These are phyloP conservation scores for Drosophila fungiperda DNA, from an alignment of 2,888 invertebrate species.

Conservation along the genomic window DNA sequence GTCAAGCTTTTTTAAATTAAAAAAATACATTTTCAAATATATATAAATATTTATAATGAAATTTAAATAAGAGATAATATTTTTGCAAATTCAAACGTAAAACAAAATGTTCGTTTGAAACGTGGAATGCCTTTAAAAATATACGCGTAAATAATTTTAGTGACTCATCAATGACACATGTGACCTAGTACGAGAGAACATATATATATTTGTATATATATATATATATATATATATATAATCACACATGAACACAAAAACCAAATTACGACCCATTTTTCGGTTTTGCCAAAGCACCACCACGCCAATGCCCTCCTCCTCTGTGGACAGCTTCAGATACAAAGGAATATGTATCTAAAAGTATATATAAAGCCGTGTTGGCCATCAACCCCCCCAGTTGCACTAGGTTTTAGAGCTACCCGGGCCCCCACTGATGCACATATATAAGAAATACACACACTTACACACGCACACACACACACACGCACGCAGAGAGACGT, in stretches of 20 bases:
- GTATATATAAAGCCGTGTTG: slow-evolving; percentile 19
- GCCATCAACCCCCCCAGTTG: slow-evolving; percentile 12
- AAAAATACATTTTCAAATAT: not conserved
- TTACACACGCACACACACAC: slow-evolving; percentile 26
- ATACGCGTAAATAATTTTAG: slow-evolving; percentile 25
- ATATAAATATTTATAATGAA: not conserved
- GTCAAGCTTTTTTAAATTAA: not conserved
- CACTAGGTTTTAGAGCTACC: slow-evolving; percentile 12
- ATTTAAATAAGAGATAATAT: not conserved
- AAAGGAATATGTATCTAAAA: slow-evolving; percentile 12
- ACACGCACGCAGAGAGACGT: slow-evolving; percentile 27
- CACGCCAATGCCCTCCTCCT: too few species aligned
- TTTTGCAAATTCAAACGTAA: slow-evolving; percentile 27
- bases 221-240: slow-evolving; percentile 12
- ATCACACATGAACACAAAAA: slow-evolving; percentile 43
- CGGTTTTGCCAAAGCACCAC: slow-evolving; percentile 34
- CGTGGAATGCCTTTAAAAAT: not conserved
- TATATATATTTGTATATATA: not conserved
- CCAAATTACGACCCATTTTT: slow-evolving; percentile 76
- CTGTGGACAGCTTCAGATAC: slow-evolving; percentile 10
- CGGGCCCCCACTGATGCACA: slow-evolving; percentile 11
- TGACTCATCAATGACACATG: slow-evolving; percentile 77
- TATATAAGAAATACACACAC: slow-evolving; percentile 14
- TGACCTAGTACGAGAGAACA: slow-evolving; percentile 52
- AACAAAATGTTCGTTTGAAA: slow-evolving; percentile 29